Base-by-base conservation (phyloP, 1,140 invertebrate genomes). In the Achatina immaculata region DNA sequence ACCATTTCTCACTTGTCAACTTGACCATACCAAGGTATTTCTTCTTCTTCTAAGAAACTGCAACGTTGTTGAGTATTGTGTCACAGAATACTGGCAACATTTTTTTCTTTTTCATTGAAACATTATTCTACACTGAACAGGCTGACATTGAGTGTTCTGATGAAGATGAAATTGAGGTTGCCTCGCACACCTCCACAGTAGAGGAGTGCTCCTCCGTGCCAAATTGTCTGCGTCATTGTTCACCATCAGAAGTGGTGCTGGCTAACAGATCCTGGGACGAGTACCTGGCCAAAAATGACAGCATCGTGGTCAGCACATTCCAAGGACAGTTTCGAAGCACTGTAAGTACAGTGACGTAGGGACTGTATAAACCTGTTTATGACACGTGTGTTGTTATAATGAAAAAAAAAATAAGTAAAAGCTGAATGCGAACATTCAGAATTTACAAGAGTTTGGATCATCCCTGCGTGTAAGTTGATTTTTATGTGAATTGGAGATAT, bases 281-380 rank as follows among this genome's bases (percentile, higher is more conserved):
- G 80, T 94, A 95, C 84, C 86, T 94, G 21, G 86, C 89, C 42
- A 89, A 91, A 19, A 94, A 94, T 87, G 91, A 93, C 78, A 94
- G 94, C 84, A 91, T 95, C 48, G 93, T 95, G 69, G 94, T 94
- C n/a, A 93, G 94, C 84, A 94, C 94, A 40, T 95, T 95, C 89
- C 94, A 95, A 89, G 94, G 94, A 79, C 94, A 95, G 84, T 95
- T 94, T 85, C 94, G 94, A 86, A 95, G 94, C 88, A 94, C 94
- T 81, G 94, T 95, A 91, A 92, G 91, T 89, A 68, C 40, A 42
- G 74, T 9, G 16, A 73, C n/a, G n/a, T n/a, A n/a, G n/a, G n/a
- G 9, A 74, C n/a, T 80, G 31, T 19, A 68, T n/a, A n/a, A n/a
- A n/a, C n/a, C n/a, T n/a, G n/a, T n/a, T n/a, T n/a, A n/a, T n/a